A percentile compares a stretch with the other conserved stretches of the same genome.
Evolutionary conservation across 2,888 invertebrate genomes (phyloP).

Genomic region (Eurytoma adleriae): DNA sequence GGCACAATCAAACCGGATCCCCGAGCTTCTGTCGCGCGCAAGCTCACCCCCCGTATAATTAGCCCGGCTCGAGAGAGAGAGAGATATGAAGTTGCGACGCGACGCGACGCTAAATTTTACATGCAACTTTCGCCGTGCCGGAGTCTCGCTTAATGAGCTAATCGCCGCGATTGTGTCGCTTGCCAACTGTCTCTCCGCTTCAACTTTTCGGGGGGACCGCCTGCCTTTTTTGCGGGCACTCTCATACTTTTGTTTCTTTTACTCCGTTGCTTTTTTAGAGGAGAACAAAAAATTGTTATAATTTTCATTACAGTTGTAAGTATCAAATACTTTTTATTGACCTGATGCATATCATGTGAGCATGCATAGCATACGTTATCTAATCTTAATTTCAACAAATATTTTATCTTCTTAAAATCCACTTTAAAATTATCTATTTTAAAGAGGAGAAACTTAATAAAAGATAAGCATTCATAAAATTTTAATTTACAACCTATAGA

Average conservation of each 20-base stretch:
- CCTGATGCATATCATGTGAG: too few species aligned
- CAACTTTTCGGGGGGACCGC: not conserved
- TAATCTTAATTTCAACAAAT: too few species aligned
- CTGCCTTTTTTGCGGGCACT: not conserved
- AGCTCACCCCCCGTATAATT: conserved; percentile 16
- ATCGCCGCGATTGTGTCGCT: conserved; percentile 27
- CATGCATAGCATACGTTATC: too few species aligned
- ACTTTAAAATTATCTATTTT: too few species aligned
- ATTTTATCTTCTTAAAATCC: too few species aligned
- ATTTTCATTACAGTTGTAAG: too few species aligned
- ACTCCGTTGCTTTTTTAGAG: too few species aligned
- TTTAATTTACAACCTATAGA: too few species aligned
- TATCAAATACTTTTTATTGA: too few species aligned
- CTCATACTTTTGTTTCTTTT: not conserved
- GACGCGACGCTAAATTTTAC: conserved; percentile 30
- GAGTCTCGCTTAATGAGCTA: not conserved
- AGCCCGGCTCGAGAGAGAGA: conserved; percentile 6
- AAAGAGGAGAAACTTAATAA: too few species aligned
- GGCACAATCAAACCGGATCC: conserved; percentile 43
- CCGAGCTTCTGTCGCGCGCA: not conserved
- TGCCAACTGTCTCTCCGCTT: not conserved
- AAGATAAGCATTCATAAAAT: too few species aligned
- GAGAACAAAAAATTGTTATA: too few species aligned
- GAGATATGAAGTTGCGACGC: not conserved
- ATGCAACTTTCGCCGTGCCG: conserved; percentile 26